Conservation (phyloP, 2,888 invertebrate genomes). For the Drosophila birchii region DNA sequence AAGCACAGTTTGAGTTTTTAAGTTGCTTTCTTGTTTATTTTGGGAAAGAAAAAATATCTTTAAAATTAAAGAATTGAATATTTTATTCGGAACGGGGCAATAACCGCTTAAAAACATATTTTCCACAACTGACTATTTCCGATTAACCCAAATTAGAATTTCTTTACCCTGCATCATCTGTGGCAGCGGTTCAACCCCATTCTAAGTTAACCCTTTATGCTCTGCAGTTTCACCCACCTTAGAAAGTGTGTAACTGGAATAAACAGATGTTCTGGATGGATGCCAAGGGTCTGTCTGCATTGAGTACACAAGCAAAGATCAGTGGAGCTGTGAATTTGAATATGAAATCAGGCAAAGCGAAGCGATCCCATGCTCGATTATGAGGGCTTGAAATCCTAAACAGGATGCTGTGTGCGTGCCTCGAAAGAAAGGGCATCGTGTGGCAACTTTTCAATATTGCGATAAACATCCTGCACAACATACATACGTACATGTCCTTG, state of each 20-base stretch:
- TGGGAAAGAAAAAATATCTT: neutral
- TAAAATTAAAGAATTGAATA: neutral
- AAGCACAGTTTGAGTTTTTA: conserved; percentile 61
- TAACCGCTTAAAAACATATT: neutral
- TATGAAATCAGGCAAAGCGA: conserved; percentile 18
- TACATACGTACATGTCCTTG: conserved; percentile 55
- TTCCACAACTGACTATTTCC: conserved; percentile 30
- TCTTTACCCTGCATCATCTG: conserved; percentile 10
- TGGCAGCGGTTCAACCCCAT: conserved; percentile 45
- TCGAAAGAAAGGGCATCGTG: conserved; percentile 38
- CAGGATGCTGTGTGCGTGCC: conserved; percentile 70
- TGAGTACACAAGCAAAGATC: conserved; percentile 52
- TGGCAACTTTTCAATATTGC: conserved; percentile 50
- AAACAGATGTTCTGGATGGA: conserved; percentile 62
- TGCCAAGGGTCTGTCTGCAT: conserved; percentile 41
- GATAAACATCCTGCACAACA: conserved; percentile 68
- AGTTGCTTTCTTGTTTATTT: conserved; percentile 47
- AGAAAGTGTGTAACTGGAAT: conserved; percentile 4
- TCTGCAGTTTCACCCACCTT: conserved; percentile 6
- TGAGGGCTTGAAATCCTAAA: conserved; percentile 25
- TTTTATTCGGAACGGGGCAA: neutral
- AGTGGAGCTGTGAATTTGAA: conserved; percentile 52
- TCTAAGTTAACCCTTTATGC: conserved; percentile 50
- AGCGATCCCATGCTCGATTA: conserved; percentile 6
- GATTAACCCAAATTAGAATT: conserved; percentile 19